Percentiles rank a stretch among this genome's conserved stretches.
Evolutionary conservation across 2,797 vertebrate species (phyloP).

Genomic region (Acanthornis magna): DNA sequence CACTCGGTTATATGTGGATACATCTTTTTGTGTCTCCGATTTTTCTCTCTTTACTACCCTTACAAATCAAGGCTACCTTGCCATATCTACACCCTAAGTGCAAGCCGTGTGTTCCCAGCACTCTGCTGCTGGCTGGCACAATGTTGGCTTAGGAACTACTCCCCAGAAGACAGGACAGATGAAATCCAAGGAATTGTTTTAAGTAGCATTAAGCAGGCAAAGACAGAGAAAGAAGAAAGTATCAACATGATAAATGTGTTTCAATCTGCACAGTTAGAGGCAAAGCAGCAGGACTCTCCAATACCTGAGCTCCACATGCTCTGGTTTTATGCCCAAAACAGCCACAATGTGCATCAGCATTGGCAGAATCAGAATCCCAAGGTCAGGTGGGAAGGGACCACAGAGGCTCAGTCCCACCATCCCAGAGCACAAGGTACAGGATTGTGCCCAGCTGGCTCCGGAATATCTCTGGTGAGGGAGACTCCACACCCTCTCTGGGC

Average conservation of each 20-base stretch:
- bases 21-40: too few relatives aligned
- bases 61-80: neutral
- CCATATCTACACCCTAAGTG: neutral
- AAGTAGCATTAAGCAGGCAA: neutral
- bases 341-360: accelerated
- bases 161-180: neutral
- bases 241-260: neutral
- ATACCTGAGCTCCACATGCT: neutral
- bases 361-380: neutral
- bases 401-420: neutral
- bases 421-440: neutral
- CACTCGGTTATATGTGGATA: neutral
- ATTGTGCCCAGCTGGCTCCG: neutral
- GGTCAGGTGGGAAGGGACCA: neutral
- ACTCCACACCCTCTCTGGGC: neutral
- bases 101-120: neutral
- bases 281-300: neutral
- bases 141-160: neutral
- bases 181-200: neutral
- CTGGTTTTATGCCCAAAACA: neutral
- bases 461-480: neutral
- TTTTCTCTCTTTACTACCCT: neutral
- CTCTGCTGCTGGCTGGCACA: neutral
- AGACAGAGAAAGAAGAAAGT: neutral
- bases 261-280: neutral